Evolutionary conservation across 2,888 invertebrate species (phyloP).

Genomic region (Catocala nupta): DNA sequence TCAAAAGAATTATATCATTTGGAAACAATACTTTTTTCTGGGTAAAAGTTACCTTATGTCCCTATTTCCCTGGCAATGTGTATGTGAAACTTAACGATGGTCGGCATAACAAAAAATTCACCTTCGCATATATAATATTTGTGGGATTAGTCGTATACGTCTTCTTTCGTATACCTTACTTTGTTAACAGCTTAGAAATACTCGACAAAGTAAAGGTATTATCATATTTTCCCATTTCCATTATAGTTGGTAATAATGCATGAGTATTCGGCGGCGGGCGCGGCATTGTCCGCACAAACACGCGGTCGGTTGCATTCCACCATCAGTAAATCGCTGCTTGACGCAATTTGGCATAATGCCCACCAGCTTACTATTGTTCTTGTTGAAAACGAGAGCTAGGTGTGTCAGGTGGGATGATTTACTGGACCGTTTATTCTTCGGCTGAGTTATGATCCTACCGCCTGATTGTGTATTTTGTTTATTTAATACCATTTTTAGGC

Average conservation of each 20-base stretch:
- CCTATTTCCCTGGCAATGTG: no score
- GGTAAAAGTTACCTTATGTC: no score
- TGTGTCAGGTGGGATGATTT: constrained; percentile 55
- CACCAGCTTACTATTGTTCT: constrained; percentile 60
- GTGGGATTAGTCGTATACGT: no score
- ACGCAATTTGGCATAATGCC: constrained; percentile 75
- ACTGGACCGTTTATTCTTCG: constrained; percentile 34
- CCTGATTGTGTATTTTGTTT: no score
- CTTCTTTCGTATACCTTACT: no score
- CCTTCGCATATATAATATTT: no score
- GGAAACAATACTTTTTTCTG: no score
- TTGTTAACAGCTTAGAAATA: no score
- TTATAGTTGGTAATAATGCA: constrained; percentile 57
- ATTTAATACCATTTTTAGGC: no score
- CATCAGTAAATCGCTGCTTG: constrained; percentile 67
- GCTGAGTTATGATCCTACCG: constrained; percentile 10
- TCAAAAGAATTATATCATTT: no score
- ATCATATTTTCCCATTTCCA: constrained; percentile 50
- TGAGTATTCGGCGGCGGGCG: constrained; percentile 46
- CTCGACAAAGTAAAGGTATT: neutral
- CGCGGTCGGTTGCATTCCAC: constrained; percentile 56
- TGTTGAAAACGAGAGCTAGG: constrained; percentile 51
- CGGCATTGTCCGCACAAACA: constrained; percentile 59
- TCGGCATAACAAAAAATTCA: no score
- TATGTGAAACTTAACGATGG: no score